Evolutionary conservation across 2,113 vertebrate genomes (phyloP).

Genomic region (Polyodon spathula): DNA sequence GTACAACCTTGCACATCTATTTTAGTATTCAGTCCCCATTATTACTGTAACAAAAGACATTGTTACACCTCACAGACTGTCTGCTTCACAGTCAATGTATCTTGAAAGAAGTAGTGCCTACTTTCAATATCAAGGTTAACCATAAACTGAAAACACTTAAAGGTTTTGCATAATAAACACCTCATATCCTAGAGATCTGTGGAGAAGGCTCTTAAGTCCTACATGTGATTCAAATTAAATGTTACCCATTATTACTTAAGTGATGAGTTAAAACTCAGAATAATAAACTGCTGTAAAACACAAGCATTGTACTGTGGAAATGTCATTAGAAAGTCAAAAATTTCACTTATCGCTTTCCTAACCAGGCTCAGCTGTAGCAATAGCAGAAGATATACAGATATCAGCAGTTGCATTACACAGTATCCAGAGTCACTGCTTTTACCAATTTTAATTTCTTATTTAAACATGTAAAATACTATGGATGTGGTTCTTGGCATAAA

Average conservation of each 20-base stretch:
- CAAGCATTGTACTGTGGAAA: constrained; percentile 21
- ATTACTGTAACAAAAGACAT: too few species aligned
- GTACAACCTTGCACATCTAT: too few species aligned
- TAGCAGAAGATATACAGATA: background rate
- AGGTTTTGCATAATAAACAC: constrained; percentile 35
- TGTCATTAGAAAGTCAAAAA: constrained; percentile 24
- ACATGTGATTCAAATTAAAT: constrained; percentile 17
- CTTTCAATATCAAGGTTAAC: constrained; percentile 26
- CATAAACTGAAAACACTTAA: constrained; percentile 8
- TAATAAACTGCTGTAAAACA: constrained; percentile 14
- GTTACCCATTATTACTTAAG: constrained; percentile 12
- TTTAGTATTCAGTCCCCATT: too few species aligned
- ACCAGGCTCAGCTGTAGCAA: constrained; percentile 30
- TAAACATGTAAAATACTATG: constrained; percentile 17
- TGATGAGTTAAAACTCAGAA: background rate
- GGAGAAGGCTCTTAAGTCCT: constrained; percentile 11
- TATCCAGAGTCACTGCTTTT: constrained; percentile 26
- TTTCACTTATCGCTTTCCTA: constrained; percentile 18
- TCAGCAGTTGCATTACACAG: constrained; percentile 20
- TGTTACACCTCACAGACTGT: too few species aligned
- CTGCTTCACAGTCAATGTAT: too few species aligned
- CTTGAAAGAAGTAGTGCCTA: too few species aligned
- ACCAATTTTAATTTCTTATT: constrained; percentile 16
- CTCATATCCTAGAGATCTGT: constrained; percentile 20
- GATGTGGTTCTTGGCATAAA: constrained; percentile 29